Percentiles rank a stretch among this genome's conserved stretches.
Evolutionary conservation across 2,888 invertebrate species (phyloP).

Genomic region (Norana najaformis): DNA sequence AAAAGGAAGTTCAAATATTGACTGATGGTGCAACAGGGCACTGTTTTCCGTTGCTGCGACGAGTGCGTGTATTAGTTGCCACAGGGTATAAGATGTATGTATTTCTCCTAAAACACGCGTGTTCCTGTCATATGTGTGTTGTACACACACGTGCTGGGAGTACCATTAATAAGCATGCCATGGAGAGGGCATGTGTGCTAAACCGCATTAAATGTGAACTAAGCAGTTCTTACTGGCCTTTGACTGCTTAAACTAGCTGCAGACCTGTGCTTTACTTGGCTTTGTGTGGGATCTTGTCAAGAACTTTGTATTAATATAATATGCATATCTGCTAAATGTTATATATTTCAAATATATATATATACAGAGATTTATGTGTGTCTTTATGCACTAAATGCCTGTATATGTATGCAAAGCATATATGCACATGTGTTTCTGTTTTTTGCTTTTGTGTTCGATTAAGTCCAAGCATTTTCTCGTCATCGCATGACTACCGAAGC

Average conservation of each 20-base stretch:
- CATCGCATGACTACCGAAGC: too few relatives aligned
- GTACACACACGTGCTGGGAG: neutral
- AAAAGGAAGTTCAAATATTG: neutral
- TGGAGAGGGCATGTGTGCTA: neutral
- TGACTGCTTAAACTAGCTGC: neutral
- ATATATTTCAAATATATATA: neutral
- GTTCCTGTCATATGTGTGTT: too few relatives aligned
- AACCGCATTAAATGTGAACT: neutral
- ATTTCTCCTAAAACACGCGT: neutral
- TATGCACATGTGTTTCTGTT: neutral
- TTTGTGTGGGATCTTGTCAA: constrained; percentile 1
- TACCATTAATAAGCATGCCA: neutral
- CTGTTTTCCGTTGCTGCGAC: neutral
- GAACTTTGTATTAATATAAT: constrained; percentile 13
- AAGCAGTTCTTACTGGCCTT: neutral
- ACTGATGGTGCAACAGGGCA: neutral
- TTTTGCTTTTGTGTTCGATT: neutral
- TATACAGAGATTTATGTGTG: neutral
- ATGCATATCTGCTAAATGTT: constrained; percentile 1
- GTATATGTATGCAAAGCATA: neutral
- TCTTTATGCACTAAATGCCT: neutral
- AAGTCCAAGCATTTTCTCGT: too few relatives aligned
- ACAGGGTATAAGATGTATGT: constrained; percentile 22
- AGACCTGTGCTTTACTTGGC: constrained; percentile 5
- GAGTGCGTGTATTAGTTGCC: constrained; percentile 19